Evolutionary conservation across 2,797 vertebrate genomes (phyloP).

Genomic region (Thalassophryne amazonica): DNA sequence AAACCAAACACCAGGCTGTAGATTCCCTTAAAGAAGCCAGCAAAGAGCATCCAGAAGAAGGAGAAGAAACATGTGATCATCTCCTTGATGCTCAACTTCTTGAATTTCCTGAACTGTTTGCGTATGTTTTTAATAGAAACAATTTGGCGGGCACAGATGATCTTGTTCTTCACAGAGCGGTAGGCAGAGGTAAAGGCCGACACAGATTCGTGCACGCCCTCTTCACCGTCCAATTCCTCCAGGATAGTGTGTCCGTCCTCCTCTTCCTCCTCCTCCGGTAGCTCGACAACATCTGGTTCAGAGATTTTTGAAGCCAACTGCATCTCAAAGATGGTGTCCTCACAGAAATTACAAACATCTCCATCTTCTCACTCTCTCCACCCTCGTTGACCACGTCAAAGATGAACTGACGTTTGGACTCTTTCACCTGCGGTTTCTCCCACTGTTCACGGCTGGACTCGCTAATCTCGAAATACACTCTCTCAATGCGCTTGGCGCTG

Average conservation of each 20-base stretch:
- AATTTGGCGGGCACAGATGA: slow-evolving; percentile 74
- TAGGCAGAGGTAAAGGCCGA: slow-evolving; percentile 90
- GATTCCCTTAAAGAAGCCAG: slow-evolving; percentile 87
- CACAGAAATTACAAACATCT: slow-evolving; percentile 99
- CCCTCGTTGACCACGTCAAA: slow-evolving; percentile 99
- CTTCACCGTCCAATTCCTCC: slow-evolving; percentile 79
- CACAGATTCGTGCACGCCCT: slow-evolving; percentile 76
- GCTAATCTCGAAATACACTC: slow-evolving; percentile 98
- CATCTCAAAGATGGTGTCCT: slow-evolving; percentile 99
- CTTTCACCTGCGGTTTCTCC: slow-evolving; percentile 99
- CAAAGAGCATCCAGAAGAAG: slow-evolving; percentile 92
- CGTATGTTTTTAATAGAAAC: slow-evolving; percentile 83
- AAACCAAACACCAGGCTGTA: slow-evolving; percentile 88
- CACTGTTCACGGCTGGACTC: slow-evolving; percentile 96
- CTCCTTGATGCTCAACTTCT: slow-evolving; percentile 88
- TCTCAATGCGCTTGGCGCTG: slow-evolving; percentile 94
- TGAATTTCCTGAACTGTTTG: slow-evolving; percentile 88
- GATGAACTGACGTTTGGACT: slow-evolving; percentile 98
- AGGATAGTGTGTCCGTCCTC: slow-evolving; percentile 76
- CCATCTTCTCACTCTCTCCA: slow-evolving; percentile 97
- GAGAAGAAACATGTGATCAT: slow-evolving; percentile 88
- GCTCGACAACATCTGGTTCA: slow-evolving; percentile 84
- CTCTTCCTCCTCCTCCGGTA: slow-evolving; percentile 84
- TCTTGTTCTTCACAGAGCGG: slow-evolving; percentile 79
- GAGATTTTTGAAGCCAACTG: slow-evolving; percentile 97